Base-by-base conservation (phyloP, 1,140 invertebrate genomes). In the Helicorthomorpha holstii region DNA sequence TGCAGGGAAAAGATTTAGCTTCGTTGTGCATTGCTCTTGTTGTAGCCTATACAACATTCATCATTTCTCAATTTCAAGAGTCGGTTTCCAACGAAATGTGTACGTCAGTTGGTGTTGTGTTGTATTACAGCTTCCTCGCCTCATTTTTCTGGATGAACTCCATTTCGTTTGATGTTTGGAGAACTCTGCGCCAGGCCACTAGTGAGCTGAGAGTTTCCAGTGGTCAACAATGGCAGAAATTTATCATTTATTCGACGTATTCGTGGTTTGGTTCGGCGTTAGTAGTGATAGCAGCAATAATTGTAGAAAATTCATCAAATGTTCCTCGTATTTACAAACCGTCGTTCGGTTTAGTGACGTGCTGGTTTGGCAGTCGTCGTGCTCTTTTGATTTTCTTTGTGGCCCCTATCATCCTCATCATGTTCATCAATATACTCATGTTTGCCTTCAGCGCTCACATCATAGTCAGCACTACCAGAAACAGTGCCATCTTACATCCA, bases 101-200 rank as follows among this genome's bases (percentile, higher is more conserved):
- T 19, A 25, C 25, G 44, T 21, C 25, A 7, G 19, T 46, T 7
- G 44, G 4, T 7, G 44, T 46, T 19, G 21, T 46, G 4, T 12
- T 46, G 44, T 46, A 46, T 46, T 46, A 22, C 60, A 62, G 45
- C 57, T 75, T 76, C 58, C 63, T 77, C 25, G 65, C 70, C 0
- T 68, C 75, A 0, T 78, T 78, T 57, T 72, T 71, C 52, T 78
- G 77, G 77, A 77, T 75, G 71, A 71, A 73, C 44, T 69, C 74
- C 1, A 71, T 79, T 63, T 68, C 75, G 0, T 77, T 70, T 59
- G 76, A 78, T 57, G 68, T 77, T 1, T 78, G 68, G 64, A 60
- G 68, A 24, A 75, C 76, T 21, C 61, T 76, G 7, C 58, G 64
- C 45, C 52, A 72, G 53, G 72, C 73, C 3, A 73, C 73, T 1